A percentile compares a stretch with the other conserved stretches of the same genome.
Evolutionary conservation across 92 coral and sea anemone genomes (phyloP).

Genomic region (Bergia sp.): DNA sequence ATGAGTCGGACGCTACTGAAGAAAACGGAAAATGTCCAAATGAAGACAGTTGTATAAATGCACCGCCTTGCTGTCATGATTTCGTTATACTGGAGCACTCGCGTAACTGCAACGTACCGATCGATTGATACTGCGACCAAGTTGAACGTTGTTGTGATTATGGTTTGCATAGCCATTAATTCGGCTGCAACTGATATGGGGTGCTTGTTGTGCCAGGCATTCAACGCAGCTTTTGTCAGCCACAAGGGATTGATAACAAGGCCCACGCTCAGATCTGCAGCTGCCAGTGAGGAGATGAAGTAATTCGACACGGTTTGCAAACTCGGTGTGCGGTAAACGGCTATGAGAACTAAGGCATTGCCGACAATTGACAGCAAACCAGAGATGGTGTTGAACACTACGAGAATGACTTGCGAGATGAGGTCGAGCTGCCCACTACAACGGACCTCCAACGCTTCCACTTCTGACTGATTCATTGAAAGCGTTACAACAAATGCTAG

Average conservation of each 20-base stretch:
- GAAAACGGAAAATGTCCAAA: conserved; percentile 30
- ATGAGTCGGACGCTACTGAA: conserved; percentile 51
- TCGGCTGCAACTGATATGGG: not conserved
- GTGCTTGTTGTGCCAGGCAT: conserved; percentile 8
- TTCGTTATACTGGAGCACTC: conserved; percentile 8
- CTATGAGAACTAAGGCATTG: conserved; percentile 26
- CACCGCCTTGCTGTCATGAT: conserved; percentile 39
- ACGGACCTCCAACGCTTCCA: not conserved
- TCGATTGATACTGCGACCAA: conserved; percentile 40
- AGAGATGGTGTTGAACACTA: too few relatives aligned
- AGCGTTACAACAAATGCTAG: too few relatives aligned
- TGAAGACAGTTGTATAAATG: not conserved
- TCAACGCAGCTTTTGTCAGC: not conserved
- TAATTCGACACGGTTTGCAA: conserved; percentile 32
- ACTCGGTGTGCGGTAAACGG: conserved; percentile 29
- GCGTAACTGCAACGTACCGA: conserved; percentile 37
- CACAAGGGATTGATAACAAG: conserved; percentile 14
- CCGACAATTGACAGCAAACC: conserved; percentile 14
- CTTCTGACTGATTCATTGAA: not conserved
- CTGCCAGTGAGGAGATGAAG: conserved; percentile 50
- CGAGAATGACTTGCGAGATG: conserved; percentile 13
- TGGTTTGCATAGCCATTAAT: conserved; percentile 37
- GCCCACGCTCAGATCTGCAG: conserved; percentile 32
- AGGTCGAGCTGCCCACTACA: conserved; percentile 61
- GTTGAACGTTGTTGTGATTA: conserved; percentile 30